Percentiles rank a stretch among this genome's conserved stretches.
Evolutionary conservation across 2,888 invertebrate species (phyloP).

Genomic region (Sminthurinus aureus): DNA sequence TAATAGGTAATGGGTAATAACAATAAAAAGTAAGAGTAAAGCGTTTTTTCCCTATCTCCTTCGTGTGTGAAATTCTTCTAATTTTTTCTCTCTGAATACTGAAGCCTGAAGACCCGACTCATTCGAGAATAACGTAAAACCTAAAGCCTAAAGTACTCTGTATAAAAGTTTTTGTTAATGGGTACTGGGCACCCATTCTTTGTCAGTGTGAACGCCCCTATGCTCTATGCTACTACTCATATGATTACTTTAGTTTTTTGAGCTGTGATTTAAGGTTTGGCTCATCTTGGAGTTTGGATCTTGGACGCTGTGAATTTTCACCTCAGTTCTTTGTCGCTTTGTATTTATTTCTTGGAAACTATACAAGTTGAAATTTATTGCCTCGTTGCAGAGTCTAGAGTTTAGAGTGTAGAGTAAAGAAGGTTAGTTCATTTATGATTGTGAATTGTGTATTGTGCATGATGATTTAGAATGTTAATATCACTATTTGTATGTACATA

Average conservation of each 20-base stretch:
- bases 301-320: neutral
- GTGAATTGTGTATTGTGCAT: neutral
- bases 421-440: conserved; percentile 13
- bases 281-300: neutral
- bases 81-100: too few relatives aligned
- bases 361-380: conserved; percentile 3
- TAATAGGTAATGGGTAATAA: too few relatives aligned
- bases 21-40: too few relatives aligned
- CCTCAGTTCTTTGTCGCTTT: neutral
- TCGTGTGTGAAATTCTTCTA: too few relatives aligned
- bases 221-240: too few relatives aligned
- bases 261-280: conserved; percentile 21
- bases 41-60: too few relatives aligned
- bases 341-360: neutral
- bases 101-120: too few relatives aligned
- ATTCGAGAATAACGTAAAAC: too few relatives aligned
- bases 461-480: too few relatives aligned
- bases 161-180: neutral
- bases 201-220: conserved; percentile 26
- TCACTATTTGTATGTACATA: too few relatives aligned
- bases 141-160: too few relatives aligned
- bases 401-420: conserved; percentile 3
- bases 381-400: neutral
- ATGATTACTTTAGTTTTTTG: too few relatives aligned
- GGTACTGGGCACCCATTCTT: neutral